Evolutionary conservation across 2,113 vertebrate species (phyloP).

Genomic region (Heterotilapia buettikoferi): DNA sequence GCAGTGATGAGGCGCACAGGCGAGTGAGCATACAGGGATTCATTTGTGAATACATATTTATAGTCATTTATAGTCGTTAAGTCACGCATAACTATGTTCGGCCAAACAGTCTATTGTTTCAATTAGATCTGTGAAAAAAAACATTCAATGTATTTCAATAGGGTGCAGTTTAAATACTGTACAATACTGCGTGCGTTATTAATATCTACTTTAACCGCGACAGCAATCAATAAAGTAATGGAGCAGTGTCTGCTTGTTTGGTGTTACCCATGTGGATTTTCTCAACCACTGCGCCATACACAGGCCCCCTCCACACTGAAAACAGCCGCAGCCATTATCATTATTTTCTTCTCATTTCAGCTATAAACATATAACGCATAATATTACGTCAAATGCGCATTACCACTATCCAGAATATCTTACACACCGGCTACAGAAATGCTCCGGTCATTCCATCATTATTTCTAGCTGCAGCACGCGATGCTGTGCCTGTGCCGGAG

Average conservation of each 20-base stretch:
- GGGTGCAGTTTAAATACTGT: neutral
- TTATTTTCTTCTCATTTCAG: neutral
- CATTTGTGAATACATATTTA: neutral
- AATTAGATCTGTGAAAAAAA: neutral
- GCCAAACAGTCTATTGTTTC: neutral
- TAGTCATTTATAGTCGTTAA: neutral
- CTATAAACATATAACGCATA: neutral
- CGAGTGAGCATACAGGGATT: neutral
- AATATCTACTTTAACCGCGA: neutral
- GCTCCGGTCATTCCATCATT: neutral
- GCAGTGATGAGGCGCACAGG: neutral
- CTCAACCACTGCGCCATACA: neutral
- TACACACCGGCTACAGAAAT: neutral
- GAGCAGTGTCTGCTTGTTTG: neutral
- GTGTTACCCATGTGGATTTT: neutral
- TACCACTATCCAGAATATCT: neutral
- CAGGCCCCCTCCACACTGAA: neutral
- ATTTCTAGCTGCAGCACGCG: constrained; percentile 3
- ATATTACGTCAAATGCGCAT: neutral
- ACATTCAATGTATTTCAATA: neutral
- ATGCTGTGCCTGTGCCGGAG: neutral
- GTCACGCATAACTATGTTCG: neutral
- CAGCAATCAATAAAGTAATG: neutral
- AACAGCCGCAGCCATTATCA: neutral
- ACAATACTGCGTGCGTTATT: neutral